Evolutionary conservation across 2,113 vertebrate genomes (phyloP).

Genomic region (Eurystomus gularis): DNA sequence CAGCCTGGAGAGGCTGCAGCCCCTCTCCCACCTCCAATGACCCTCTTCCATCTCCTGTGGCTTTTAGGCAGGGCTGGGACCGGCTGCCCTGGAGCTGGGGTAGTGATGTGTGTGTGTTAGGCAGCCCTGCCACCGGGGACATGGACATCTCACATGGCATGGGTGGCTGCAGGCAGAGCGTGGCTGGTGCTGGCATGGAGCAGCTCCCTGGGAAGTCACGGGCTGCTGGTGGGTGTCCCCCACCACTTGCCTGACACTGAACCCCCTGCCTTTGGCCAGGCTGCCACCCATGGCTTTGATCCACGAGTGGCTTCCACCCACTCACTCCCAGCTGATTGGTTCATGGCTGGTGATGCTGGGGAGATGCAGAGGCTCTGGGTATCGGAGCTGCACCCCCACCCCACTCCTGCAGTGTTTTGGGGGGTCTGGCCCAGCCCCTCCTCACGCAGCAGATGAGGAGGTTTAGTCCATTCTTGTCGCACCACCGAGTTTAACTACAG

Average conservation of each 20-base stretch:
- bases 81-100: neutral
- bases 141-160: fast-evolving
- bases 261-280: fast-evolving
- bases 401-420: neutral
- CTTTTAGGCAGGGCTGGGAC: neutral
- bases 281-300: neutral
- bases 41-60: neutral
- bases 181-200: neutral
- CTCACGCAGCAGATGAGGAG: neutral
- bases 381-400: neutral
- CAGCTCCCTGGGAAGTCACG: neutral
- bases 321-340: neutral
- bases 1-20: neutral
- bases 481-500: fast-evolving
- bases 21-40: neutral
- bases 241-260: fast-evolving
- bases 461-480: neutral
- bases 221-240: neutral
- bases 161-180: neutral
- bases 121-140: neutral
- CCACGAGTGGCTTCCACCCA: too few relatives aligned
- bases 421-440: neutral
- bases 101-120: too few relatives aligned
- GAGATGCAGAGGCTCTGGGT: neutral
- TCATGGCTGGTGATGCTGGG: neutral